phyloP scores from a whole-genome alignment of 2,888 invertebrate genomes.

The Silvanus unidentatus region DNA sequence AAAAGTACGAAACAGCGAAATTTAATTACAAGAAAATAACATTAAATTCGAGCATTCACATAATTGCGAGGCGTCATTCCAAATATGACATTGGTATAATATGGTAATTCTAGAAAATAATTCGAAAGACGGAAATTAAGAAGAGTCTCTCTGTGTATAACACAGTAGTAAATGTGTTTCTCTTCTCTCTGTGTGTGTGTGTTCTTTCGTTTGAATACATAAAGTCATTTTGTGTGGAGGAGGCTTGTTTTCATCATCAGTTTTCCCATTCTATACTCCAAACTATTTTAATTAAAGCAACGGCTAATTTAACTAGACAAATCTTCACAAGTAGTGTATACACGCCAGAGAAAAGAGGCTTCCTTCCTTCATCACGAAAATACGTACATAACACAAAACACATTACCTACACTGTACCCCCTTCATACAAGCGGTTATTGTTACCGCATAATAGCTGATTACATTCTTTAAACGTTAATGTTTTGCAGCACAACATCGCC shows the following conservation, averaged over 20 bases:
- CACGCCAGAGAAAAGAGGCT: slow-evolving; percentile 27
- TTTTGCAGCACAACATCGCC: too few relatives aligned
- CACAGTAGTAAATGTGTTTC: too few relatives aligned
- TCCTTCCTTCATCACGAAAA: slow-evolving; percentile 12
- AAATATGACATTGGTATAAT: slow-evolving; percentile 31
- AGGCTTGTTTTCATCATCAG: too few relatives aligned
- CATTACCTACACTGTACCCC: slow-evolving; percentile 4
- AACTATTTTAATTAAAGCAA: slow-evolving; percentile 49
- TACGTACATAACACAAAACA: slow-evolving; percentile 11
- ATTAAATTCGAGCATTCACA: slow-evolving; percentile 28
- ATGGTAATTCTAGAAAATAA: slow-evolving; percentile 26
- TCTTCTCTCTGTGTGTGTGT: slow-evolving; percentile 20
- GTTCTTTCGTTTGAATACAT: slow-evolving; percentile 25
- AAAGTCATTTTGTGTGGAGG: too few relatives aligned
- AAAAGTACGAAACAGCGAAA: slow-evolving; percentile 10
- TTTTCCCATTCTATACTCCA: slow-evolving; percentile 19
- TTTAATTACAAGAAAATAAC: slow-evolving; percentile 27
- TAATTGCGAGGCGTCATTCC: slow-evolving; percentile 29
- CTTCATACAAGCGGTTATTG: slow-evolving; percentile 24
- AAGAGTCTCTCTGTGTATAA: slow-evolving; percentile 28
- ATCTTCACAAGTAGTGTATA: slow-evolving; percentile 28
- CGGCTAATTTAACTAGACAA: slow-evolving; percentile 48
- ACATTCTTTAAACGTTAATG: slow-evolving; percentile 8
- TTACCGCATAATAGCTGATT: slow-evolving; percentile 30
- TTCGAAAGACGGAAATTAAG: slow-evolving; percentile 39